phyloP scores from a whole-genome alignment of 1,140 invertebrate species.

The Microplitis mediator region DNA sequence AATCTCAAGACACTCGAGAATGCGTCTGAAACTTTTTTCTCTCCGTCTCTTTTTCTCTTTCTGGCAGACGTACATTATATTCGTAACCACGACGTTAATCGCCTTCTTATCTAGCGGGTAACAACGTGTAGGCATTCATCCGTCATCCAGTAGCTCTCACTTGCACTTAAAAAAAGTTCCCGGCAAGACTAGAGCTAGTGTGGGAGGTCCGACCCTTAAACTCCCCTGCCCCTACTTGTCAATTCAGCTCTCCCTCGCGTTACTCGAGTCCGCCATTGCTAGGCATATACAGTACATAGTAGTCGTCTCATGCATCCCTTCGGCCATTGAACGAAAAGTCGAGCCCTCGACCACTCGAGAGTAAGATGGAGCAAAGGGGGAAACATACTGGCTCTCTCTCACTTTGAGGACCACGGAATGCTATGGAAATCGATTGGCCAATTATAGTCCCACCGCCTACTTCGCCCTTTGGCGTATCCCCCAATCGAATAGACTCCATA shows the following conservation, averaged over 20 bases:
- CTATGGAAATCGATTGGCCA: slow-evolving; percentile 27
- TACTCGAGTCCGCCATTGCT: too few species aligned
- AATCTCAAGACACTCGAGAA: neutral
- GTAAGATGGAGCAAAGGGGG: neutral
- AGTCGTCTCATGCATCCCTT: neutral
- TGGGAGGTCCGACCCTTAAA: neutral
- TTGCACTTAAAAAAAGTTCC: neutral
- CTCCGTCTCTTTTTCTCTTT: neutral
- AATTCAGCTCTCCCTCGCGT: too few species aligned
- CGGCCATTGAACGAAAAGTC: slow-evolving; percentile 21
- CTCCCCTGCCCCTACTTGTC: neutral
- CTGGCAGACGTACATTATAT: neutral
- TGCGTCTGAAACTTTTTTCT: neutral
- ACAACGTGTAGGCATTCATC: slow-evolving; percentile 45
- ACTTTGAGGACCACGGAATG: neutral
- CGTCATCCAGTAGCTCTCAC: slow-evolving; percentile 45
- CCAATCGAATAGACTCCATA: neutral
- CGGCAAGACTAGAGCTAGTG: neutral
- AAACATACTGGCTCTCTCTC: neutral
- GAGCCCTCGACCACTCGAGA: slow-evolving; percentile 22
- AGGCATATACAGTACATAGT: too few species aligned
- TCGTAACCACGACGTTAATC: slow-evolving; percentile 21
- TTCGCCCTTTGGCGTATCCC: slow-evolving; percentile 3
- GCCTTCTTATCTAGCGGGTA: slow-evolving; percentile 44
- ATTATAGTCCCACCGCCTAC: slow-evolving; percentile 4